A percentile compares a stretch with the other conserved stretches of the same genome.
Evolutionary conservation across 2,888 invertebrate species (phyloP).

Genomic region (Doris montereyensis): DNA sequence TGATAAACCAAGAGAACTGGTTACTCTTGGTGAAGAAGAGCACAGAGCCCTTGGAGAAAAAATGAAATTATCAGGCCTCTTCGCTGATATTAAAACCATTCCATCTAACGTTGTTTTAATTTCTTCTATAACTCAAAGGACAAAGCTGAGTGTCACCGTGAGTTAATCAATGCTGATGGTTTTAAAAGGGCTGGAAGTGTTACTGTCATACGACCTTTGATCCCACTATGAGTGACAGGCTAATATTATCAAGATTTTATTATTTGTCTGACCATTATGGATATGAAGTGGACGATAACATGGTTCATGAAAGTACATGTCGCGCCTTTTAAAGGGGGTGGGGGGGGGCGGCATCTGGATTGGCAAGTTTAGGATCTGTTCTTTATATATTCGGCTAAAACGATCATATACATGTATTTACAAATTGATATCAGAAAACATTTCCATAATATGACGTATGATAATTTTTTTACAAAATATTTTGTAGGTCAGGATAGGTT

Average conservation of each 20-base stretch:
- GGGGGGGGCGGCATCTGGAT: too few species aligned
- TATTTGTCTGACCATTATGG: constrained; percentile 61
- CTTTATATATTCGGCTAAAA: too few species aligned
- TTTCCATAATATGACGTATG: too few species aligned
- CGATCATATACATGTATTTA: too few species aligned
- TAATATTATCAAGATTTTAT: constrained; percentile 65
- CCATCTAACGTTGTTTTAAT: constrained; percentile 56
- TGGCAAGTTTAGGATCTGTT: too few species aligned
- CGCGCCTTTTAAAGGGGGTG: too few species aligned
- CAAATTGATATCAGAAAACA: too few species aligned
- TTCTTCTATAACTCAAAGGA: constrained; percentile 64
- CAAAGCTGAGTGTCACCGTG: constrained; percentile 67
- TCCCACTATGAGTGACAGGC: constrained; percentile 55
- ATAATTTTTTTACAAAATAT: too few species aligned
- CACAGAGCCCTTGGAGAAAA: constrained; percentile 58
- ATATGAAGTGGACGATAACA: constrained; percentile 58
- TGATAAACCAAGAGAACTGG: constrained; percentile 59
- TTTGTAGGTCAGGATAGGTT: too few species aligned
- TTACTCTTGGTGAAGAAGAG: constrained; percentile 59
- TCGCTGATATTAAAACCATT: constrained; percentile 51
- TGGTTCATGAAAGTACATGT: constrained; percentile 55
- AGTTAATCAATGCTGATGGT: constrained; percentile 51
- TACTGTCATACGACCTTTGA: constrained; percentile 48
- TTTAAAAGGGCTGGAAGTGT: constrained; percentile 35
- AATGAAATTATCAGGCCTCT: constrained; percentile 52